Evolutionary conservation across 2,888 invertebrate genomes (phyloP).

Genomic region (Eurois occulta): DNA sequence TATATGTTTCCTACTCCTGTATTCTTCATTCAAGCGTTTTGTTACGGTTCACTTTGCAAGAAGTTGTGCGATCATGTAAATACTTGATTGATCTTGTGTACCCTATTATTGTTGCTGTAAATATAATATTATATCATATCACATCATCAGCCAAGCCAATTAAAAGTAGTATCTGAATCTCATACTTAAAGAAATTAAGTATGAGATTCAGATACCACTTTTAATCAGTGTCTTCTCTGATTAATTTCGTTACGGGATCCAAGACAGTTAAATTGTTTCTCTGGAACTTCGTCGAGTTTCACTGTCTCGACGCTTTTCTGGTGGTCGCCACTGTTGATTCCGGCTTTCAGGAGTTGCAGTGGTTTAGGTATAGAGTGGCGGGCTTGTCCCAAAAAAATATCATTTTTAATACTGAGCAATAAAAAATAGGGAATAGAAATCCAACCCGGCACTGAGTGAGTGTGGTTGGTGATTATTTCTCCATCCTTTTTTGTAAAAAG

Average conservation of each 20-base stretch:
- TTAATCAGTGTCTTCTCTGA: not conserved
- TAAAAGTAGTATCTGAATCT: too few relatives aligned
- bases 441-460: not conserved
- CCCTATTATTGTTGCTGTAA: not conserved
- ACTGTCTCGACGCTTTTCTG: too few relatives aligned
- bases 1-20: slow-evolving; percentile 1
- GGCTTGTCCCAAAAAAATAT: not conserved
- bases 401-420: not conserved
- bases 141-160: not conserved
- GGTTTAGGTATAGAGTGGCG: not conserved
- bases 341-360: not conserved
- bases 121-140: not conserved
- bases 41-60: slow-evolving; percentile 11
- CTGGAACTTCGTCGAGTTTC: too few relatives aligned
- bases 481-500: not conserved
- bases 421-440: not conserved
- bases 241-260: not conserved
- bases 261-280: not conserved
- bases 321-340: not conserved
- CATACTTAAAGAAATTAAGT: too few relatives aligned
- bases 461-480: not conserved
- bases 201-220: not conserved
- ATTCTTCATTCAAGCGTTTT: not conserved
- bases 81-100: slow-evolving; percentile 22
- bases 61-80: slow-evolving; percentile 21